Percentiles rank a stretch among this genome's conserved stretches.
Evolutionary conservation across 2,113 vertebrate species (phyloP).

Genomic region (Spizaetus ornatus): DNA sequence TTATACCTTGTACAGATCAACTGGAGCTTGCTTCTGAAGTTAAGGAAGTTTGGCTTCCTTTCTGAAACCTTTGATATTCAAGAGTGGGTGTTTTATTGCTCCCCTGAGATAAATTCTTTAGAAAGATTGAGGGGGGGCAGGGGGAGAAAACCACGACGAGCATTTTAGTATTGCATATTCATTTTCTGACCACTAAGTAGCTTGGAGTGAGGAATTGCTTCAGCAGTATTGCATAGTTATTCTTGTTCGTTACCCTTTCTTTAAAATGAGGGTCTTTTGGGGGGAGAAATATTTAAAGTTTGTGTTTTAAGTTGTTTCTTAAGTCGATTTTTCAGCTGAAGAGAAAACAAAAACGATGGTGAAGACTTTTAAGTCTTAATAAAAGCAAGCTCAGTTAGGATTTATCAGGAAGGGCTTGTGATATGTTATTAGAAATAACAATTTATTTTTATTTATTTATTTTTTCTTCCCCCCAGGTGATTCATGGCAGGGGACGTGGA

Average conservation of each 20-base stretch:
- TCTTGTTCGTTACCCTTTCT: conserved; percentile 4
- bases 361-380: neutral
- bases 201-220: neutral
- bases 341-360: neutral
- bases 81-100: neutral
- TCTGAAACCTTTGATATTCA: neutral
- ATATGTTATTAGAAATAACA: conserved; percentile 55
- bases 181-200: neutral
- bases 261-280: neutral
- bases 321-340: neutral
- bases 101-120: neutral
- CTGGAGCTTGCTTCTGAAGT: neutral
- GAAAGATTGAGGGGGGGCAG: neutral
- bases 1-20: neutral
- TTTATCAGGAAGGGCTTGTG: conserved; percentile 35
- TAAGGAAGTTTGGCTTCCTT: neutral
- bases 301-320: neutral
- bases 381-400: neutral
- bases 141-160: neutral
- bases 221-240: neutral
- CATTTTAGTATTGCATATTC: neutral
- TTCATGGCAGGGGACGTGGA: conserved; percentile 99
- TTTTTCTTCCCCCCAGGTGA: conserved; percentile 79
- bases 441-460: conserved; percentile 65
- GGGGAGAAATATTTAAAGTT: conserved; percentile 5